These are phyloP conservation scores for Luperina nickerlii DNA, from an alignment of 2,888 invertebrate species.

Conservation along the genomic window DNA sequence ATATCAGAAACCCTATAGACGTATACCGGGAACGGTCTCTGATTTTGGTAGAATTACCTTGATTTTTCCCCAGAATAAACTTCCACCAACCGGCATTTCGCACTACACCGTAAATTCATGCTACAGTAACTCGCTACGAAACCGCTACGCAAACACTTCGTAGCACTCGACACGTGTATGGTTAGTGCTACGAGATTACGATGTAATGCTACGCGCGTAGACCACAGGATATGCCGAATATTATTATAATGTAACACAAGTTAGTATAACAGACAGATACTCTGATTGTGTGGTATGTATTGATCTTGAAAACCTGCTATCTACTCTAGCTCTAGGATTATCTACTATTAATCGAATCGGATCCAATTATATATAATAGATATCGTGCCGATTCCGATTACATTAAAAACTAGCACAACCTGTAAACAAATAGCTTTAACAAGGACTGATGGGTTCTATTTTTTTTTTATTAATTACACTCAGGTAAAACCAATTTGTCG, in stretches of 20 bases:
- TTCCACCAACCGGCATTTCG: background rate
- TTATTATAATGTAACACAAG: background rate
- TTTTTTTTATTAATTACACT: background rate
- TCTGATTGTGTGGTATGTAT: background rate
- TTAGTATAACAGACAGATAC: background rate
- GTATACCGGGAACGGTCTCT: background rate
- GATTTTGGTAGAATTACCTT: background rate
- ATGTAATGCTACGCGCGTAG: conserved; percentile 18
- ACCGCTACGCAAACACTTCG: conserved; percentile 54
- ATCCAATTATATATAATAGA: conserved; percentile 19
- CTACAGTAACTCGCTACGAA: conserved; percentile 42
- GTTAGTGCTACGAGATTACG: conserved; percentile 27
- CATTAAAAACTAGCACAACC: background rate
- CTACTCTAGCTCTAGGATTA: conserved; percentile 1
- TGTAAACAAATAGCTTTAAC: background rate
- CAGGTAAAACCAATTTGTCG: background rate
- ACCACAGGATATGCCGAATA: background rate
- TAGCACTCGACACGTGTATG: conserved; percentile 35
- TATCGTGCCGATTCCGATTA: background rate
- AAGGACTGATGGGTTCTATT: background rate
- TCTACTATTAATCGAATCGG: background rate
- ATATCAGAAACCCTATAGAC: background rate
- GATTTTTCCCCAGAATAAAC: background rate
- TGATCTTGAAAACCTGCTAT: conserved; percentile 3
- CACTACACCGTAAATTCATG: conserved; percentile 23